Base-by-base conservation (phyloP, 2,797 vertebrate genomes). In the Schizothorax lantsangensis region DNA sequence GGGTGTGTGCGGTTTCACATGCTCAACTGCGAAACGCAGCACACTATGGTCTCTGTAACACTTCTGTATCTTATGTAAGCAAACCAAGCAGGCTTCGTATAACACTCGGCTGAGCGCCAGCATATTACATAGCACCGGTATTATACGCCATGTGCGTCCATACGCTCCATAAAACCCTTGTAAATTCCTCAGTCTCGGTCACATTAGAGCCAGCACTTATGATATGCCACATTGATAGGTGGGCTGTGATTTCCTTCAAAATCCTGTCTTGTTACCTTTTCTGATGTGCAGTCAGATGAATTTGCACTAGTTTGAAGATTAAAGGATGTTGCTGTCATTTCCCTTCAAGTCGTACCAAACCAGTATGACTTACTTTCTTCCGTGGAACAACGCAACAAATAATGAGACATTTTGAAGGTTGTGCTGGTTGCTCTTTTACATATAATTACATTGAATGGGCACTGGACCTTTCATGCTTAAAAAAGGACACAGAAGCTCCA, bases 1-100 rank as follows among this genome's bases (percentile, higher is more conserved):
- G 84, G 30, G 5, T 81, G 84, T 86, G 69, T 73, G 68, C 30
- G 43, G 21, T 81, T 79, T 81, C 78, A 62, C 66, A 74, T 81
- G 69, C 30, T 66, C 33, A 49, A 52, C 57, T 86, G 69, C 8
- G 12, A 74, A 81, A 49, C 5, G 4, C 6, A 6, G 1, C 52
- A 38, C 54, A n/a, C 57, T 52, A 26, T 38, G 40, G 30, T 81
- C 23, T 66, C 57, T 66, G 30, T 79, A 52, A 49, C n/a, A 30
- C 57, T 86, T 74, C 15, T 81, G 21, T 30, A n/a, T 80, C 40
- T 26, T 81, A 72, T 80, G 79, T 66, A 75, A 81, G 71, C 57
- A 74, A 81, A 81, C 54, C 57, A 75, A 66, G 30, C 30, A 30
- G 57, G 15, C 43, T 74, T 86, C 12, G 10, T 40, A 38, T 52